A percentile compares a stretch with the other conserved stretches of the same genome.
Evolutionary conservation across 2,113 vertebrate genomes (phyloP).

Genomic region (Todiramphus chloris): DNA sequence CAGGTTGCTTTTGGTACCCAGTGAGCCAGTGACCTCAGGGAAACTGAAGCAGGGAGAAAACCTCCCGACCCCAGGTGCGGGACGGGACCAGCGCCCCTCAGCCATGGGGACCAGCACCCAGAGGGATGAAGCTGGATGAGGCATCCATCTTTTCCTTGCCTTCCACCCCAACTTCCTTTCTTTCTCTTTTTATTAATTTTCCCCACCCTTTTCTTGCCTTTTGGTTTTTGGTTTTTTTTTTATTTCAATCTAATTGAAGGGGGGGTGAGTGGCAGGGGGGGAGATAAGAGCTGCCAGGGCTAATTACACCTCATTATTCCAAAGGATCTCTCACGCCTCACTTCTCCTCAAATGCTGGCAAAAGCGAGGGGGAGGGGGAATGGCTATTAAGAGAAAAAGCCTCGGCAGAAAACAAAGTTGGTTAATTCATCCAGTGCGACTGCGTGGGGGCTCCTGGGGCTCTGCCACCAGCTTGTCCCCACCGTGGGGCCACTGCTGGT

Average conservation of each 20-base stretch:
- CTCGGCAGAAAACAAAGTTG: constrained; percentile 4
- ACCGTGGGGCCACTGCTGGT: too few species aligned
- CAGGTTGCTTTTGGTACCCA: too few species aligned
- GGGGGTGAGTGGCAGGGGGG: too few species aligned
- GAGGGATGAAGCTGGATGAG: not conserved
- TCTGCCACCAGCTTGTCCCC: too few species aligned
- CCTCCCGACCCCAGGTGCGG: not conserved
- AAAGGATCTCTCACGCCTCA: constrained; percentile 17
- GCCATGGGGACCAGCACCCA: too few species aligned
- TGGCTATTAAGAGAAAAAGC: not conserved
- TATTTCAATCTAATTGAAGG: not conserved
- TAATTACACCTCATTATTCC: constrained; percentile 38
- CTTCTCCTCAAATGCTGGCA: not conserved
- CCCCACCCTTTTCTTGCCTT: not conserved
- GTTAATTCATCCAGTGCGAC: not conserved
- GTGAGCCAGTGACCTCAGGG: not conserved
- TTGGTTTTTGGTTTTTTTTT: not conserved
- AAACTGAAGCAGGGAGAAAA: not conserved
- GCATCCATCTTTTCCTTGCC: not conserved
- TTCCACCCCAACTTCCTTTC: not conserved
- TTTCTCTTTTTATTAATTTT: not conserved
- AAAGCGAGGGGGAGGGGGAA: not conserved
- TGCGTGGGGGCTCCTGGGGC: too few species aligned
- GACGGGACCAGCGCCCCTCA: too few species aligned
- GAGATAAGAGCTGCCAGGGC: constrained; percentile 18